Evolutionary conservation across 2,797 vertebrate species (phyloP), one percentile per base, ranked within the genome.

Genomic region (Knipowitschia caucasica): DNA sequence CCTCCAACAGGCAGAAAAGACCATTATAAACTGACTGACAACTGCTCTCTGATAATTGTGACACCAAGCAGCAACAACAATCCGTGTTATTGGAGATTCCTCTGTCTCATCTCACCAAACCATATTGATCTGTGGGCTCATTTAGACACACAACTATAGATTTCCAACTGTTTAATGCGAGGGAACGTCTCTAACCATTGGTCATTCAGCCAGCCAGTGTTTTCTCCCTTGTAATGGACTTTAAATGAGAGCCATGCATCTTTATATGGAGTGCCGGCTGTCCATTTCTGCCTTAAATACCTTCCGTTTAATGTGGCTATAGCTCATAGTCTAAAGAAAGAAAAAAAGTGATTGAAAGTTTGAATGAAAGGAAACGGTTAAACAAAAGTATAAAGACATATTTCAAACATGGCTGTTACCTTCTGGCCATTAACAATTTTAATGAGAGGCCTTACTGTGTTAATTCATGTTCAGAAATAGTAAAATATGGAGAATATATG

Each of bases 201-300:
- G 64, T 44, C 14, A 51, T 36, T 38, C 18, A 51, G 53, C 23
- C 24, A 51, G 50, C 23, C 24, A 46, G 45, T 45, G 45, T 70
- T 70, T 33, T 18, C 15, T 51, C 27, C 18, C 4, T 60, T 71
- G 52, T 81, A 80, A 87, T 81, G 66, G 73, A 67, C 62, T 84
- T 81, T 78, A 69, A 83, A 86, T 84, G 67, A 64, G 59, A 29
- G 59, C 68, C 62, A 74, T 83, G 73, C 15, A 45, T 84, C 80
- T 83, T 73, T 50, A 62, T 69, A 64, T 53, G 63, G 53, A 30
- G 56, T 38, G 50, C 65, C 17, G 34, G 31, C 62, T 56, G 61
- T 67, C 47, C 60, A 8, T 12, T 7, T 25, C 40, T 9, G 56
- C n/a, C 59, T 60, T 58, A 59, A 73, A 75, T 52, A 59, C 35